Evolutionary conservation across 2,888 invertebrate genomes (phyloP), one percentile per base, ranked within the genome.

Genomic region (Apomyelois bistriatella): DNA sequence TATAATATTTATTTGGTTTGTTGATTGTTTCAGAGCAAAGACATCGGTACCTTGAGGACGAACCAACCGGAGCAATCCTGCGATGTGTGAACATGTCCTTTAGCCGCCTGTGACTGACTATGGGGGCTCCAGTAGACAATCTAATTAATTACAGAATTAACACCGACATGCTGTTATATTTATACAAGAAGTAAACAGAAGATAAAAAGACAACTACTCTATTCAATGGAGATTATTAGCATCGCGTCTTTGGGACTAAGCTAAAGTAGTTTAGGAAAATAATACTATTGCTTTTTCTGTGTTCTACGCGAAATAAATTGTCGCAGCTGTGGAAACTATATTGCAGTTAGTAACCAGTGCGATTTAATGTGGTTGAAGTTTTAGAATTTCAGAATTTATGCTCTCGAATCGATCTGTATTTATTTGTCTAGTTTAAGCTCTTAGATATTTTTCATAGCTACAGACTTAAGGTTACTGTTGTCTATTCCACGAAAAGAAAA

Each of bases 31-130:
- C 84, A 88, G 88, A 55, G 83, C 73, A 36, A 88, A 87, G 61
- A 82, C 87, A n/a, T 84, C 85, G 51, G 66, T 88, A 70, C 86
- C 88, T 66, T 88, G 88, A 88, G 85, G 80, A 48, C 74, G 82
- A 70, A 68, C 66, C 51, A 74, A 74, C 58, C 72, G 73, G 56
- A 65, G 68, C 35, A 61, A 65, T 60, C 72, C 76, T 40, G 65
- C 64, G 48, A 72, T 82, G 43, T 75, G 76, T 59, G 85, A 85
- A 77, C 82, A 85, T 60, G 82, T 79, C 59, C 72, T 86, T 41
- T 85, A 75, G 58, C 15, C 17, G 46, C 28, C 32, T n/a, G n/a
- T n/a, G 6, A 17, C 10, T 22, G 22, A 22, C 22, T 22, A 22
- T 22, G 22, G 22, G 22, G 2, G 22, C 22, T n/a, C n/a, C n/a